Conservation (phyloP, 2,888 invertebrate genomes). For the Rugalucina vietnamica region DNA sequence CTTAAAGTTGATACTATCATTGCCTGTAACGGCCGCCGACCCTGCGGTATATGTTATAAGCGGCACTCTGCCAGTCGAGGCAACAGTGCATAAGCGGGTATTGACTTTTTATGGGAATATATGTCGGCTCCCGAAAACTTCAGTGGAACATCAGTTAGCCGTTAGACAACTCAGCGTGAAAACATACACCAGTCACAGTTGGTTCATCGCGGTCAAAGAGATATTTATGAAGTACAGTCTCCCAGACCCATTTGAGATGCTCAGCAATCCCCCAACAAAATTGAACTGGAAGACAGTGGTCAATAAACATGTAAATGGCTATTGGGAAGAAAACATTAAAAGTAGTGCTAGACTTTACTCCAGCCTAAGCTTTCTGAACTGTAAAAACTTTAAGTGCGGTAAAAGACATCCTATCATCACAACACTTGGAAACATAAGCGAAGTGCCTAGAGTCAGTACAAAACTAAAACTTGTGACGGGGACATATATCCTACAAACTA, state of each 20-base stretch:
- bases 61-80: not conserved
- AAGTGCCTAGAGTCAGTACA: not conserved
- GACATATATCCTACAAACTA: slow-evolving; percentile 13
- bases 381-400: not conserved
- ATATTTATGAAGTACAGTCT: not conserved
- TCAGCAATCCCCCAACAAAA: not conserved
- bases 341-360: not conserved
- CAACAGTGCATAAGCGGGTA: not conserved
- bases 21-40: not conserved
- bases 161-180: not conserved
- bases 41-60: not conserved
- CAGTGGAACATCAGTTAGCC: not conserved
- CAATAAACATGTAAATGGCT: not conserved
- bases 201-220: not conserved
- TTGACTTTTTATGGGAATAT: not conserved
- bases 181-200: not conserved
- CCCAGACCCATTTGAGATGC: not conserved
- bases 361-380: not conserved
- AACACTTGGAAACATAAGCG: not conserved
- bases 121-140: not conserved
- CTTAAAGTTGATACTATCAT: not conserved
- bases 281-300: not conserved
- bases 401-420: not conserved
- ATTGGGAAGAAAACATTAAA: not conserved
- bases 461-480: not conserved